These are phyloP conservation scores for Pectinophora gossypiella DNA, from an alignment of 1,140 invertebrate genomes.

Conservation along the genomic window DNA sequence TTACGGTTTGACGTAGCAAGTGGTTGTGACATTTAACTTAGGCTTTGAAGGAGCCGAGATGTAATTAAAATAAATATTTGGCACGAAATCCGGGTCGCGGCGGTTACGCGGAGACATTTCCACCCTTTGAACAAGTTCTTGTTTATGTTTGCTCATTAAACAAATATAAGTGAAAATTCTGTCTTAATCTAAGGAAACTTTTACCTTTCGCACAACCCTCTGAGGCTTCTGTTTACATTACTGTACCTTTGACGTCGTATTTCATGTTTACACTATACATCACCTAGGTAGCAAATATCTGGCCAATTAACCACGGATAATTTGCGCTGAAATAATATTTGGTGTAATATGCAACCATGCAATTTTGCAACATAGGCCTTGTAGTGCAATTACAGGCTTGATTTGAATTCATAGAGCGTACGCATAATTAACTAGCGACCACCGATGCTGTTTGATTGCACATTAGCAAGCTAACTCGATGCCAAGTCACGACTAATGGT, in stretches of 20 bases:
- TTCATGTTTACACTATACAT: background rate
- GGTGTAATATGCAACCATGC: background rate
- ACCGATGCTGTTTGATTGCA: conserved; percentile 54
- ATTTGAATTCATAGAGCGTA: conserved; percentile 55
- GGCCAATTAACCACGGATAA: no score
- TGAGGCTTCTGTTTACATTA: background rate
- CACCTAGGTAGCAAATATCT: no score
- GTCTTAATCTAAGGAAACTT: conserved; percentile 46
- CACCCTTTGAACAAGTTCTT: conserved; percentile 68
- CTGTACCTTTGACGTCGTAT: background rate
- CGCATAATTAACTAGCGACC: conserved; percentile 52
- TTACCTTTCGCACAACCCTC: conserved; percentile 12
- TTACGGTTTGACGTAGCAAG: conserved; percentile 34
- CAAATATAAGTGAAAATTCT: conserved; percentile 64
- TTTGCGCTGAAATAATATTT: no score
- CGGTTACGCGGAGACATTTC: conserved; percentile 63
- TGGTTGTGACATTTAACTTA: conserved; percentile 45
- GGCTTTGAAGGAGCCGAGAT: conserved; percentile 46
- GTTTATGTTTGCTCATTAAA: conserved; percentile 68
- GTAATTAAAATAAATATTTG: conserved; percentile 74
- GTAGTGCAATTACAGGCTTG: conserved; percentile 26
- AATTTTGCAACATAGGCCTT: background rate
- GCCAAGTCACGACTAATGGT: conserved; percentile 54
- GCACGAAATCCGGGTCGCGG: conserved; percentile 58
- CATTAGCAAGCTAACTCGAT: conserved; percentile 57